Percentiles rank a stretch among this genome's conserved stretches.
Evolutionary conservation across 1,140 invertebrate species (phyloP).

Genomic region (Calycopis cecrops): DNA sequence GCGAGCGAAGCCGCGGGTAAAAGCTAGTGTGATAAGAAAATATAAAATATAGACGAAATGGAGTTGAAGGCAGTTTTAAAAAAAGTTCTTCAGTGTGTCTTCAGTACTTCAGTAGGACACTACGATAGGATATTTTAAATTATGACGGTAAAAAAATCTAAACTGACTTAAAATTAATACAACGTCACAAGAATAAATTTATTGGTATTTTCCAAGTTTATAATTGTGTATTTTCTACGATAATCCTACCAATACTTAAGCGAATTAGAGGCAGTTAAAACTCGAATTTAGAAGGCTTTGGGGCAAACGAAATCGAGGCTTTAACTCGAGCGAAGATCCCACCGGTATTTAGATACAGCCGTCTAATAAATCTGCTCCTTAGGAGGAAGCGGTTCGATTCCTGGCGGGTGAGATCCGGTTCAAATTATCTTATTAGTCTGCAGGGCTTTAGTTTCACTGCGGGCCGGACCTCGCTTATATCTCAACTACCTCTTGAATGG

Average conservation of each 20-base stretch:
- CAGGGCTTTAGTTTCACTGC: constrained; percentile 26
- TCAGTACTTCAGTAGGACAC: too few relatives aligned
- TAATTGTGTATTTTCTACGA: background rate
- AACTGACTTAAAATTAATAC: too few relatives aligned
- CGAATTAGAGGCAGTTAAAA: background rate
- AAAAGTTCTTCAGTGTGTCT: too few relatives aligned
- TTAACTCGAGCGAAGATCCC: constrained; percentile 56
- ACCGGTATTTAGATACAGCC: constrained; percentile 50
- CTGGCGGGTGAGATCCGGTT: constrained; percentile 41
- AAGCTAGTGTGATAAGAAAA: too few relatives aligned
- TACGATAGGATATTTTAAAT: too few relatives aligned
- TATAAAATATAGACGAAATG: too few relatives aligned
- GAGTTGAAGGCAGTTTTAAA: too few relatives aligned
- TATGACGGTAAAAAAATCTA: too few relatives aligned
- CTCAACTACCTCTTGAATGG: too few relatives aligned
- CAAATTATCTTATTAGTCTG: constrained; percentile 57
- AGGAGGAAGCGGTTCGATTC: constrained; percentile 56
- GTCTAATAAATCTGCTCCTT: constrained; percentile 65
- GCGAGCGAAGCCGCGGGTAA: too few relatives aligned
- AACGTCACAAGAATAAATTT: background rate
- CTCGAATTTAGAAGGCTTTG: constrained; percentile 44
- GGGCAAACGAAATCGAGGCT: constrained; percentile 45
- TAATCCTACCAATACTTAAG: background rate
- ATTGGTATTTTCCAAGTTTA: background rate
- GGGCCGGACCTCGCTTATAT: constrained; percentile 31